Conservation (phyloP, 2,797 vertebrate genomes). For the Sebastes diploproa region DNA sequence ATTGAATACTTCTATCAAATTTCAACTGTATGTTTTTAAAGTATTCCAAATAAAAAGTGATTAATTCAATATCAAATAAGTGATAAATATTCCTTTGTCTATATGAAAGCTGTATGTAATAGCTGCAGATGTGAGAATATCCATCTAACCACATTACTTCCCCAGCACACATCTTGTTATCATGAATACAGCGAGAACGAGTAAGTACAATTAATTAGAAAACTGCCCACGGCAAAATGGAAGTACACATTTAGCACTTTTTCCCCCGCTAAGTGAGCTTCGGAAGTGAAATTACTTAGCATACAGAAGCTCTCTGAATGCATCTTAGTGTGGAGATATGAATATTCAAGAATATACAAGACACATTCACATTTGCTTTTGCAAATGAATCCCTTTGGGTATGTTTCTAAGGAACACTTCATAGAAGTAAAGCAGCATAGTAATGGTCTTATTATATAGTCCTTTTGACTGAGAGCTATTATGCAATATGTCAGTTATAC, state of each 20-base stretch:
- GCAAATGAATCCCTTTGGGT: slow-evolving; percentile 35
- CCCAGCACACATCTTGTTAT: slow-evolving; percentile 55
- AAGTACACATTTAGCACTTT: slow-evolving; percentile 64
- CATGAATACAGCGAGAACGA: slow-evolving; percentile 43
- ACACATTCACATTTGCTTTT: slow-evolving; percentile 16
- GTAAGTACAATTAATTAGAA: slow-evolving; percentile 64
- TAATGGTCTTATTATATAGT: slow-evolving; percentile 3
- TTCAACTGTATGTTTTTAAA: neutral
- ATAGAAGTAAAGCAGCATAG: slow-evolving; percentile 8
- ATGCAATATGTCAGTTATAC: slow-evolving; percentile 12
- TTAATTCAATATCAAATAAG: neutral
- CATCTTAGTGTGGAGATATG: slow-evolving; percentile 20
- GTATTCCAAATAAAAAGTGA: neutral
- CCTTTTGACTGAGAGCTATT: slow-evolving; percentile 4
- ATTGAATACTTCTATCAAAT: neutral
- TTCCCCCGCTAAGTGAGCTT: slow-evolving; percentile 32
- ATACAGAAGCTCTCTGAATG: neutral
- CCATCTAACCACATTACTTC: slow-evolving; percentile 19
- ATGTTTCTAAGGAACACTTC: slow-evolving; percentile 37
- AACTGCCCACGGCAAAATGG: slow-evolving; percentile 54
- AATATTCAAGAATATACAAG: neutral
- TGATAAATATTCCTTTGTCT: neutral
- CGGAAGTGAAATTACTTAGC: slow-evolving; percentile 37
- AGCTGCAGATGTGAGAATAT: slow-evolving; percentile 1
- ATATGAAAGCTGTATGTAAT: neutral